phyloP scores from a whole-genome alignment of 2,797 vertebrate genomes.

The Mormyrus hasselquistii region DNA sequence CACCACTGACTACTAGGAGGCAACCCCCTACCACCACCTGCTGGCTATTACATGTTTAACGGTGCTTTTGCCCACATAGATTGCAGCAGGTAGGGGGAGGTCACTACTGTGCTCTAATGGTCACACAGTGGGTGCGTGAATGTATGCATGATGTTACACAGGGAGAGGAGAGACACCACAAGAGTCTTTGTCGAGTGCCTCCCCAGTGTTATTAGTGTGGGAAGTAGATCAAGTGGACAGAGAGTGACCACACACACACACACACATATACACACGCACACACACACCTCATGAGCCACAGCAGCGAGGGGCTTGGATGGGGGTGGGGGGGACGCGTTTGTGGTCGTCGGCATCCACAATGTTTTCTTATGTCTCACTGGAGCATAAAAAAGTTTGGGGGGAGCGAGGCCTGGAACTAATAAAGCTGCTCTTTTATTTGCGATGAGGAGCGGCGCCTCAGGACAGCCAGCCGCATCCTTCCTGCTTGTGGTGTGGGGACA shows the following conservation, averaged over 20 bases:
- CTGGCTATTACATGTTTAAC: neutral
- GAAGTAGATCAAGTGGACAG: neutral
- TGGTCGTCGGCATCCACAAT: slow-evolving; percentile 52
- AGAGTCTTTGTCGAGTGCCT: neutral
- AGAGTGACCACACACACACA: neutral
- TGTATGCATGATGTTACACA: slow-evolving; percentile 31
- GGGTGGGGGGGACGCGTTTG: slow-evolving; percentile 22
- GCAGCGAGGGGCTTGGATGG: slow-evolving; percentile 29
- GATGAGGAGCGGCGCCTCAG: slow-evolving; percentile 58
- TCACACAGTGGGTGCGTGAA: neutral
- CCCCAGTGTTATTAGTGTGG: neutral
- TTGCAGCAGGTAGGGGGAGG: neutral
- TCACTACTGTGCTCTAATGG: neutral
- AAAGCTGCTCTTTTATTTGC: slow-evolving; percentile 54
- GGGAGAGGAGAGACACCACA: slow-evolving; percentile 25
- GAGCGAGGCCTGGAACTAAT: slow-evolving; percentile 74
- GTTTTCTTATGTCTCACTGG: slow-evolving; percentile 62
- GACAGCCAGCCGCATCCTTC: slow-evolving; percentile 78
- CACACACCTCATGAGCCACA: slow-evolving; percentile 26
- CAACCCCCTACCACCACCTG: neutral
- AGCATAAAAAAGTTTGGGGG: neutral
- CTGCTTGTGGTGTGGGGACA: slow-evolving; percentile 68
- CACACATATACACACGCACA: neutral
- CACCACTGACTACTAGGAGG: neutral
- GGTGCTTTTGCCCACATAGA: neutral